phyloP scores from a whole-genome alignment of 1,140 invertebrate genomes.

The Drosophila persimilis region DNA sequence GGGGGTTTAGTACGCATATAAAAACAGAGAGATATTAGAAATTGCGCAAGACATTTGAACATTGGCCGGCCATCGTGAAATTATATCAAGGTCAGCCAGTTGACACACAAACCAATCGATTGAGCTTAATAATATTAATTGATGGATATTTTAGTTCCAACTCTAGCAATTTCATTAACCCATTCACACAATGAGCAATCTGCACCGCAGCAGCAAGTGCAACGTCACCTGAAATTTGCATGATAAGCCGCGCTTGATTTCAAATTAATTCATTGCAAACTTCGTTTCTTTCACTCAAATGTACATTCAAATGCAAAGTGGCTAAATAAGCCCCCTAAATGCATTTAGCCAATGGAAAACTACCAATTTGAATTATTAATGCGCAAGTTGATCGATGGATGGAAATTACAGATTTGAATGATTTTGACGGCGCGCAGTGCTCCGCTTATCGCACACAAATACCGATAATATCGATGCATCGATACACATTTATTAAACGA shows the following conservation, averaged over 20 bases:
- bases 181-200: conserved; percentile 13
- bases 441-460: too few species aligned
- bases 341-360: conserved; percentile 31
- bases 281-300: conserved; percentile 22
- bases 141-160: conserved; percentile 64
- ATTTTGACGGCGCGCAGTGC: conserved; percentile 1
- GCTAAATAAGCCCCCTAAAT: conserved; percentile 17
- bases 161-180: conserved; percentile 2
- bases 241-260: conserved; percentile 36
- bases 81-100: conserved; percentile 75
- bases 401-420: conserved; percentile 6
- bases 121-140: conserved; percentile 77
- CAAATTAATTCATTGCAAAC: conserved; percentile 30
- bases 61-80: conserved; percentile 65
- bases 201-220: conserved; percentile 23
- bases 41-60: conserved; percentile 64
- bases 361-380: conserved; percentile 21
- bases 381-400: conserved; percentile 30
- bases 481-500: too few species aligned
- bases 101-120: conserved; percentile 76
- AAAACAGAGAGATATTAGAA: conserved; percentile 73
- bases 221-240: conserved; percentile 39
- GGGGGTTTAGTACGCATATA: conserved; percentile 69
- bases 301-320: conserved; percentile 52
- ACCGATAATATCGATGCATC: background rate